phyloP scores from a whole-genome alignment of 2,797 vertebrate genomes.

The Hydrocynus forskahlii region DNA sequence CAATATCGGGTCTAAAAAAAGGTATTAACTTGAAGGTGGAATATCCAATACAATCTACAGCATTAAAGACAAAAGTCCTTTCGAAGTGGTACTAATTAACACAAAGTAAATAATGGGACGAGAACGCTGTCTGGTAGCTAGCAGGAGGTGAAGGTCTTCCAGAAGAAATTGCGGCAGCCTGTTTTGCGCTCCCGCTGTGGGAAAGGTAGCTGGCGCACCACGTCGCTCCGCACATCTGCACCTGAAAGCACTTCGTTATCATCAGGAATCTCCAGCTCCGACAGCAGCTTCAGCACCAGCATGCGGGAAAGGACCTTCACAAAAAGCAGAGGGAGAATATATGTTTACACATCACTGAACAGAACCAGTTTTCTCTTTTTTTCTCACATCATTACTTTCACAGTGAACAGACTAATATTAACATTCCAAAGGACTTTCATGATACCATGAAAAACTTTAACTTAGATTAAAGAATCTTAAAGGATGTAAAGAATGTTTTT shows the following conservation, averaged over 20 bases:
- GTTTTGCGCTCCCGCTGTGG: constrained; percentile 77
- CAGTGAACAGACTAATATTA: too few species aligned
- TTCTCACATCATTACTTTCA: too few species aligned
- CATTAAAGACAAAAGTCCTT: background rate
- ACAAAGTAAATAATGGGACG: background rate
- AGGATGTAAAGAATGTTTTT: too few species aligned
- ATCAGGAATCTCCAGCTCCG: constrained; percentile 44
- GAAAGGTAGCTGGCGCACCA: constrained; percentile 70
- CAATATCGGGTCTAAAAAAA: background rate
- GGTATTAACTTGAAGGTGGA: background rate
- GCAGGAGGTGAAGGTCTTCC: constrained; percentile 85
- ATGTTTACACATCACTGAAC: background rate
- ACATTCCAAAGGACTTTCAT: too few species aligned
- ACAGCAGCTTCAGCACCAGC: constrained; percentile 69
- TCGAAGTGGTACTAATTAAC: background rate
- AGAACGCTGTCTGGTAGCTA: constrained; percentile 46
- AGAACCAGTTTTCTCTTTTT: too few species aligned
- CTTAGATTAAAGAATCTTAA: too few species aligned
- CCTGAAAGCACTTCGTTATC: constrained; percentile 40
- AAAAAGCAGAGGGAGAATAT: background rate
- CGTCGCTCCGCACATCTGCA: constrained; percentile 55
- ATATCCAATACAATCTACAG: background rate
- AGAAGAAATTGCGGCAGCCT: constrained; percentile 83
- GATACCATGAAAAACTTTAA: too few species aligned
- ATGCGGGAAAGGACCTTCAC: constrained; percentile 66